Evolutionary conservation across 92 coral and sea anemone genomes (phyloP), one percentile per base, ranked within the genome.

Genomic region (Porites evermanni): DNA sequence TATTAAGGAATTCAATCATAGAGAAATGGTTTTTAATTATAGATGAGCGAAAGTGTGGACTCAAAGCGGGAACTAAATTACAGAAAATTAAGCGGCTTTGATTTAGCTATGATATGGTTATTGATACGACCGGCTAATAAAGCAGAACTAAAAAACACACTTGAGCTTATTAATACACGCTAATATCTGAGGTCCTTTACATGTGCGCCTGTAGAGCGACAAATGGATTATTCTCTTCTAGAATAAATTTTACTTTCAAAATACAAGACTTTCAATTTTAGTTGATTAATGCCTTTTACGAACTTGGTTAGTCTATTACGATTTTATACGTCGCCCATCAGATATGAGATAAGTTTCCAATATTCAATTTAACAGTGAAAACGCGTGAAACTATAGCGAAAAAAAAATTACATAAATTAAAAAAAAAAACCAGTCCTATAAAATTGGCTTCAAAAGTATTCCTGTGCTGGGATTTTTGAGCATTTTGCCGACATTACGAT

Each of bases 201-300:
- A 83, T 73, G 72, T 74, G 87, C 24, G 13, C 79, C 32, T 67
- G 53, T 26, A 21, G 53, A 73, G 87, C 14, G 50, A 18, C 69
- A 83, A 64, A 74, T 83, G 80, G 80, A 83, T 83, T 83, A 83
- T 11, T 63, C 58, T 52, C 64, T 67, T 29, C 79, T 86, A 79
- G 93, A 80, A 84, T 90, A 90, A 90, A 90, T 90, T 86, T 67
- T 86, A 86, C 87, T 90, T 86, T 90, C 93, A 90, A 80, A 90
- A 80, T 85, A 69, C 87, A 78, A 74, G 74, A 74, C 80, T 74
- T 79, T 79, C 86, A 90, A 90, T 90, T 90, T 78, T 70, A 38
- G 14, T 70, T 86, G 90, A 90, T 90, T 90, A 80, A 80, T 90
- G 82, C 70, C 47, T 80, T 80, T 68, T 70, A 81, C 69, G 93